Evolutionary conservation across 1,140 invertebrate genomes (phyloP), one percentile per base, ranked within the genome.

Genomic region (Pogonognathellus flavescens): DNA sequence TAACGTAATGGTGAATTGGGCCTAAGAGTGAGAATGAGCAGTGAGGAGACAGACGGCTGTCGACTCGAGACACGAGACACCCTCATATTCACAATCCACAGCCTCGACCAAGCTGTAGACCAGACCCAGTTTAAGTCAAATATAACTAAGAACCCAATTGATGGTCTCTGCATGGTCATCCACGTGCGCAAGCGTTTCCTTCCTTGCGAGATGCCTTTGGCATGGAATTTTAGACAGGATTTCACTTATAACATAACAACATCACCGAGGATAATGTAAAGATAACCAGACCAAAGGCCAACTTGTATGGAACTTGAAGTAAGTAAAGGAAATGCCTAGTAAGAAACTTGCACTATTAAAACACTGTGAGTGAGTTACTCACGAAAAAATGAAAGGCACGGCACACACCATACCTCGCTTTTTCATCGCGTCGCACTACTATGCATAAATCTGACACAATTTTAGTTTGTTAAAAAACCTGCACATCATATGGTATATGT

Each of bases 141-240:
- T 49, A 76, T 31, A 50, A 16, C n/a, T 70, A 76, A 76, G 31
- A n/a, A 25, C 62, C 70, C 70, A 50, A 76, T 76, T 76, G 25
- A 76, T 31, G 41, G 31, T 13, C 70, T 41, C 31, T 41, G 31
- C 31, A 41, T 76, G 70, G 13, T 76, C 70, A 50, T 76, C 70
- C 70, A 76, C 70, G 70, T 76, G 70, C 70, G 70, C 70, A 76
- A 76, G 70, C 25, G 70, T 76, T 76, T 76, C 41, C 70, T 76
- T 50, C 70, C 16, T 20, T 62, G 20, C 4, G 13, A 22, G 22
- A 50, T 18, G 14, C 70, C 25, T 76, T 41, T 50, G n/a, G 14
- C 70, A 18, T 49, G 16, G 20, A 72, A 41, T 76, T 76, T 18
- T 14, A 31, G 14, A 50, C 13, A n/a, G 41, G 41, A 50, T 72